Base-by-base conservation (phyloP, 2,888 invertebrate genomes). In the Polyommatus icarus region DNA sequence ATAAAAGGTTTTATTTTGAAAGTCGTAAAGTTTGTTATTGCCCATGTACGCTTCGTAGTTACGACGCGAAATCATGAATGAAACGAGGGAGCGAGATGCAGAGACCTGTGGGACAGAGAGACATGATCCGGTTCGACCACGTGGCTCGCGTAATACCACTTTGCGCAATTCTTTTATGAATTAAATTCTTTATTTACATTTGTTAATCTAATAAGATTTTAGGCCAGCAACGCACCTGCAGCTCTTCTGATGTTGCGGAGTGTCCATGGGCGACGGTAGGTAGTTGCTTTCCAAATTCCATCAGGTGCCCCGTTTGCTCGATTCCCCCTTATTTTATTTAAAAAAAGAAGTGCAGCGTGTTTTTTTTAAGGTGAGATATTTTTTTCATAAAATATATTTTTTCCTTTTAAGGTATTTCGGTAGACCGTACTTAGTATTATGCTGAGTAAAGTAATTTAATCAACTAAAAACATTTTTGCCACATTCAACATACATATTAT, bases 1-100 rank as follows among this genome's bases (percentile, higher is more conserved):
- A 93, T 91, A 93, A 91, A 92, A 89, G 87, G 85, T 93, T 93
- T 93, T 93, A 93, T 93, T 90, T 88, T 87, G 86, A 91, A 82
- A 81, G 82, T 85, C 85, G 86, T 92, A 93, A 94, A 94, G 94
- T 90, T 91, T 91, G 89, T 91, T 93, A 91, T 93, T 89, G 91
- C 87, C 88, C 90, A 89, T 88, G 91, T 88, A 87, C 85, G 85
- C 80, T 82, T 77, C 85, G 91, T 83, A 87, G 93, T 93, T 94
- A 94, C 94, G 93, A 91, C 90, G 83, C 84, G 85, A 85, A 81
- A 82, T 84, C 81, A 90, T 92, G 91, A 94, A 94, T 93, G 93
- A 93, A 93, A 88, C 80, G 92, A 83, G 89, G 54, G 89, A 90
- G 80, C 80, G 89, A 86, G 89, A 90, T 78, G 79, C 87, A 80